Conservation (phyloP, 2,888 invertebrate species). For the Atethmia centrago region DNA sequence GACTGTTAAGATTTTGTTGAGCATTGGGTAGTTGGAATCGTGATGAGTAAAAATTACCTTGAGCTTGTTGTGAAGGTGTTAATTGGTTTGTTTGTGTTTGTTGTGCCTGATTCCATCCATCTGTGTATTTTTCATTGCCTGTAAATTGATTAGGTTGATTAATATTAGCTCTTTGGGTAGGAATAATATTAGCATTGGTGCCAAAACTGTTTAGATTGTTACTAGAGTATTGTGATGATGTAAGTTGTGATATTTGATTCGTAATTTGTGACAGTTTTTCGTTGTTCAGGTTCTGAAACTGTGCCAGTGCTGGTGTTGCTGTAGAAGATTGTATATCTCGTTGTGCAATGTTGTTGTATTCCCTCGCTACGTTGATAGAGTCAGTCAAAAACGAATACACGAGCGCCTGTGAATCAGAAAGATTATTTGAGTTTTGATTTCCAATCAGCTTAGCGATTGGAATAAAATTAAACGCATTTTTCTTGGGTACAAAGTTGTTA, state of each 20-base stretch:
- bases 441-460: conserved; percentile 83
- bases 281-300: conserved; percentile 77
- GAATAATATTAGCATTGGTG: conserved; percentile 59
- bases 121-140: conserved; percentile 65
- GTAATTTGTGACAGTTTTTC: conserved; percentile 80
- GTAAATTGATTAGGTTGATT: conserved; percentile 67
- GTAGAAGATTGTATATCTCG: conserved; percentile 75
- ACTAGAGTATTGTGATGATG: conserved; percentile 81
- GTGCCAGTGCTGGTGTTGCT: conserved; percentile 69
- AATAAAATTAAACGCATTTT: conserved; percentile 73
- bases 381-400: conserved; percentile 86
- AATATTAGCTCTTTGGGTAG: conserved; percentile 62
- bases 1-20: conserved; percentile 64
- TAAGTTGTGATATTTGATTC: conserved; percentile 82
- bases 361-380: conserved; percentile 85
- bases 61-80: conserved; percentile 68
- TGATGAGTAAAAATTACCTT: conserved; percentile 68
- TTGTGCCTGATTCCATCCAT: conserved; percentile 62
- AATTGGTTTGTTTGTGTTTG: conserved; percentile 69
- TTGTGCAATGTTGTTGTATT: conserved; percentile 82
- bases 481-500: conserved; percentile 75
- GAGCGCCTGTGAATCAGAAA: conserved; percentile 89
- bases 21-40: conserved; percentile 68
- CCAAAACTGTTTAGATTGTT: conserved; percentile 64
- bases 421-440: conserved; percentile 79